Conservation (phyloP, 2,888 invertebrate species). For the Cheilosia impressa region DNA sequence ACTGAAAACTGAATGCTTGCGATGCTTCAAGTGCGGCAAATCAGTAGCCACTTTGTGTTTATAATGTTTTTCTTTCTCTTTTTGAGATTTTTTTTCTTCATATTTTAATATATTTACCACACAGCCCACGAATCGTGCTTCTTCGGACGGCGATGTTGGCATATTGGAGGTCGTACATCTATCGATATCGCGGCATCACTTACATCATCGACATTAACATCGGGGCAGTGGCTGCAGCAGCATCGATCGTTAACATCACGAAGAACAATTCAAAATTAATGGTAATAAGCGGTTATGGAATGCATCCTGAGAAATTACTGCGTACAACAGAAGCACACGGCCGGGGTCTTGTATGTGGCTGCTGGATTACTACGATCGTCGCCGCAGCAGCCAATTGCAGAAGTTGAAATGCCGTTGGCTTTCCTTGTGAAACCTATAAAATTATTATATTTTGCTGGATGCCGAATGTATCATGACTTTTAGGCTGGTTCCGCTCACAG, state of each 20-base stretch:
- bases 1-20: too few species aligned
- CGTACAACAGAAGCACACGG: constrained; percentile 83
- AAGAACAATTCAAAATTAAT: constrained; percentile 83
- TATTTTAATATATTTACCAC: constrained; percentile 64
- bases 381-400: constrained; percentile 68
- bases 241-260: constrained; percentile 83
- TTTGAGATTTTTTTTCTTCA: constrained; percentile 13
- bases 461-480: constrained; percentile 43
- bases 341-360: constrained; percentile 57
- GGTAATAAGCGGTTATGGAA: constrained; percentile 82
- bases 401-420: constrained; percentile 73
- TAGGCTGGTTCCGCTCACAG: constrained; percentile 43
- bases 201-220: constrained; percentile 47
- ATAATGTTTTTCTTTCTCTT: constrained; percentile 47
- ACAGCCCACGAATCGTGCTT: constrained; percentile 68
- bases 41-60: constrained; percentile 68
- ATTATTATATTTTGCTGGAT: constrained; percentile 70
- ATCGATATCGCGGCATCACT: constrained; percentile 68
- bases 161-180: constrained; percentile 71
- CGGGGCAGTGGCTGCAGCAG: constrained; percentile 40
- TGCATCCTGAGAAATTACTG: constrained; percentile 83
- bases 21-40: constrained; percentile 52
- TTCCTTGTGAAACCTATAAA: constrained; percentile 49
- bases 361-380: constrained; percentile 68
- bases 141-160: constrained; percentile 43